Base-by-base conservation (phyloP, 2,113 vertebrate species). In the Hippocampus guttulatus region DNA sequence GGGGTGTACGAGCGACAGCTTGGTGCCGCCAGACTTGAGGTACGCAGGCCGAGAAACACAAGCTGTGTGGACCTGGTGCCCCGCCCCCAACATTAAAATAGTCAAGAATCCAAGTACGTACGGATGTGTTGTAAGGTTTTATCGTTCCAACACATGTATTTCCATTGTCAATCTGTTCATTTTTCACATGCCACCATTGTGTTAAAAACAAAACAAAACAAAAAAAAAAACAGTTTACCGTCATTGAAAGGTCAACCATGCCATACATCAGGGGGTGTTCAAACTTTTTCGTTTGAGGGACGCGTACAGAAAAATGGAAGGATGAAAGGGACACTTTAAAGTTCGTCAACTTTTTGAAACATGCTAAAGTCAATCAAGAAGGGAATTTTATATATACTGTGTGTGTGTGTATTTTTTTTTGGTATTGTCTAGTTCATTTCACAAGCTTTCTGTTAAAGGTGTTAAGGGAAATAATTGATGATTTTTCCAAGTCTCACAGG, bases 11-110 rank as follows among this genome's bases (percentile, higher is more conserved):
- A 94, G 93, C 0, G 92, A 89, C 1, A 98, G 91, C 72, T 88
- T 92, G 23, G 93, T 96, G 74, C 96, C 96, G 1, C 82, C 81
- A 0, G 88, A 88, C 18, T 79, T 88, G 30, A 92, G 78, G 61
- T 95, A 99, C 15, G 90, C 91, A 18, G 93, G 95, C 0, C 95
- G 90, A 30, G 96, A 98, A 3, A 98, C 95, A 5, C 97, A 99
- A 43, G 83, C 40, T 87, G 93, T 67, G 76, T 83, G 88, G 71
- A 92, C 92, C 95, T 98, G 76, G 0, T 67, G 6, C 11, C 23
- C 33, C 33, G 33, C 11, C 55, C n/a, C 55, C 4, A 10, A 7
- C n/a, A 11, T 8, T 14, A 10, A 23, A 70, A 23, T 52, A 43
- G 27, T 67, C 45, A 41, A 2, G 9, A 64, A 64, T 14, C 21